Evolutionary conservation across 2,113 vertebrate species (phyloP).

Genomic region (Varanus komodoensis): DNA sequence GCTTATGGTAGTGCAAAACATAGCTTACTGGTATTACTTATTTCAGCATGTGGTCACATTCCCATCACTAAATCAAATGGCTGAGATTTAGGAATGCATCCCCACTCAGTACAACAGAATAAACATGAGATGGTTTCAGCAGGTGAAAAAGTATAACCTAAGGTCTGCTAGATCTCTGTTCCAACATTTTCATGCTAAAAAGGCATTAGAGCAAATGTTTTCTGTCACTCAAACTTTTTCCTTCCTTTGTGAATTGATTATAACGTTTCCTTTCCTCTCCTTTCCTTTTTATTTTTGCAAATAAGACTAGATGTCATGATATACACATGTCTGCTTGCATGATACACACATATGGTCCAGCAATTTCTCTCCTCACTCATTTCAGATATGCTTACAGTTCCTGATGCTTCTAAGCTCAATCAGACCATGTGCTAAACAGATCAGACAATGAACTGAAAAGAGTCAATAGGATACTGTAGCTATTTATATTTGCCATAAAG

Average conservation of each 20-base stretch:
- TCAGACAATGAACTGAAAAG: not conserved
- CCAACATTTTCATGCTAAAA: not conserved
- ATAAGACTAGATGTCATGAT: not conserved
- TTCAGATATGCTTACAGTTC: not conserved
- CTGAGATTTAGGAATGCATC: not conserved
- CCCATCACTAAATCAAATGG: not conserved
- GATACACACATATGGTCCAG: no score
- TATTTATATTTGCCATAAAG: not conserved
- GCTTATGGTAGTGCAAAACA: not conserved
- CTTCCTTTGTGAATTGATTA: not conserved
- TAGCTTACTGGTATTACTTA: not conserved
- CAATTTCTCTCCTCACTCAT: not conserved
- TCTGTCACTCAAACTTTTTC: not conserved
- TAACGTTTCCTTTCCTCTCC: not conserved
- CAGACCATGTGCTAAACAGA: not conserved
- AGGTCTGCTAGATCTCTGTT: not conserved
- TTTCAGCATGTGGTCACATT: not conserved
- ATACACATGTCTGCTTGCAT: not conserved
- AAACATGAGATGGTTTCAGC: not conserved
- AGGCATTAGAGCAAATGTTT: not conserved
- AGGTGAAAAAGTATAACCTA: not conserved
- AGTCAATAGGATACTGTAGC: no score
- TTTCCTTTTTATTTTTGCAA: not conserved
- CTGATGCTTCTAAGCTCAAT: not conserved
- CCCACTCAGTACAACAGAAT: not conserved